These are phyloP conservation scores for Papilio gigon DNA, from an alignment of 2,888 invertebrate species.

Conservation along the genomic window DNA sequence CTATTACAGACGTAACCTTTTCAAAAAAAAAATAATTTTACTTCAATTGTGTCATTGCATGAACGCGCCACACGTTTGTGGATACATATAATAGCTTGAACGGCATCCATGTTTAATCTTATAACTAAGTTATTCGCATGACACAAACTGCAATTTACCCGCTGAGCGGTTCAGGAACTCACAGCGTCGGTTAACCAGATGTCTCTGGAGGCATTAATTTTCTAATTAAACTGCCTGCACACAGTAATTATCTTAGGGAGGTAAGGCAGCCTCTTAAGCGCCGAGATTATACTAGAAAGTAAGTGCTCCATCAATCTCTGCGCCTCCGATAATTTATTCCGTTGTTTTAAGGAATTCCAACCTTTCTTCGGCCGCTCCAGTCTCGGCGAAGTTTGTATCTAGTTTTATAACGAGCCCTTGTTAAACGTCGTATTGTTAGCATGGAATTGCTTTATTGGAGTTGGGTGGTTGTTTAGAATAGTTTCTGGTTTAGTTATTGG, in stretches of 20 bases:
- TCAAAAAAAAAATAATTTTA: neutral
- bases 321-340: conserved; percentile 26
- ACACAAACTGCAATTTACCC: conserved; percentile 35
- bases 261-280: conserved; percentile 27
- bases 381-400: conserved; percentile 32
- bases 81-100: neutral
- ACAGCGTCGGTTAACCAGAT: conserved; percentile 35
- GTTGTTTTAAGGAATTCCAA: conserved; percentile 28
- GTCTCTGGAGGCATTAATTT: conserved; percentile 42
- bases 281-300: conserved; percentile 30
- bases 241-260: conserved; percentile 41
- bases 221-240: conserved; percentile 42
- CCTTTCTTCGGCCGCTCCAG: conserved; percentile 15
- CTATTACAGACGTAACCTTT: neutral
- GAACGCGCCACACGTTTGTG: neutral
- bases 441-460: conserved; percentile 43
- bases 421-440: conserved; percentile 39
- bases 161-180: conserved; percentile 30
- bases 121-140: neutral
- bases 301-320: conserved; percentile 15
- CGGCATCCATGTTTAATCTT: neutral
- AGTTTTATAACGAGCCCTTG: conserved; percentile 44
- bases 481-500: conserved; percentile 36
- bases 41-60: neutral
- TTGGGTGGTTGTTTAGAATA: conserved; percentile 37